Percentiles rank a stretch among this genome's conserved stretches.
Conservation (phyloP, 2,888 invertebrate genomes). For the Limulus polyphemus region DNA sequence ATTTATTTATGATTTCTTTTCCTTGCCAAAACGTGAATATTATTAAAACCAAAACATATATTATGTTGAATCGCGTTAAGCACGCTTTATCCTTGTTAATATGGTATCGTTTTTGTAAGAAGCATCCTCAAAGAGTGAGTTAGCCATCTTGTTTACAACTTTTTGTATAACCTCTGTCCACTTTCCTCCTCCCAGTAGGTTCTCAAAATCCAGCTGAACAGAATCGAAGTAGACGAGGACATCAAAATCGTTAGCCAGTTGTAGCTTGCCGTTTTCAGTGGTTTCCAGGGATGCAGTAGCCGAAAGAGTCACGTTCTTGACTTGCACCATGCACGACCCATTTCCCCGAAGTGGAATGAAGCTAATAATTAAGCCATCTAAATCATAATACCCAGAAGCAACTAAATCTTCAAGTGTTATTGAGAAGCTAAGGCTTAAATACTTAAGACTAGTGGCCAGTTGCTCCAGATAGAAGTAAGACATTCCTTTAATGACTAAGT, state of each 20-base stretch:
- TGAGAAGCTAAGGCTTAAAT: slow-evolving; percentile 10
- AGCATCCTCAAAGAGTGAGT: slow-evolving; percentile 16
- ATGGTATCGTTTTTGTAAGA: too few species aligned
- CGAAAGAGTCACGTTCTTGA: slow-evolving; percentile 13
- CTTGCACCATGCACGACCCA: slow-evolving; percentile 14
- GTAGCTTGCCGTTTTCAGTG: slow-evolving; percentile 11
- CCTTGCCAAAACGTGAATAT: too few species aligned
- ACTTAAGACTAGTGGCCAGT: slow-evolving; percentile 9
- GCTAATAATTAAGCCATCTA: slow-evolving; percentile 17
- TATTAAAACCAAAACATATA: too few species aligned
- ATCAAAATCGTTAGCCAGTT: slow-evolving; percentile 12
- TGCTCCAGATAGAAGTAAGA: slow-evolving; percentile 9
- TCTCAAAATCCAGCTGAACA: slow-evolving; percentile 15
- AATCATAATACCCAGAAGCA: slow-evolving; percentile 10
- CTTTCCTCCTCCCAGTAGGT: slow-evolving; percentile 16
- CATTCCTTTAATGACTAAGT: slow-evolving; percentile 10
- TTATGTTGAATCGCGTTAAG: too few species aligned
- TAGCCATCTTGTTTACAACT: slow-evolving; percentile 15
- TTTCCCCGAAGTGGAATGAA: slow-evolving; percentile 19
- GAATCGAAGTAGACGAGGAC: slow-evolving; percentile 16
- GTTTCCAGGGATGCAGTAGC: slow-evolving; percentile 12
- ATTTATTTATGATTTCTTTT: too few species aligned
- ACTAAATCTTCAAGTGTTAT: slow-evolving; percentile 9
- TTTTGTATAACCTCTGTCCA: slow-evolving; percentile 18
- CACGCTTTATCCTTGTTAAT: too few species aligned